phyloP scores from a whole-genome alignment of 2,113 vertebrate species.

The Sphaerodactylus townsendi region DNA sequence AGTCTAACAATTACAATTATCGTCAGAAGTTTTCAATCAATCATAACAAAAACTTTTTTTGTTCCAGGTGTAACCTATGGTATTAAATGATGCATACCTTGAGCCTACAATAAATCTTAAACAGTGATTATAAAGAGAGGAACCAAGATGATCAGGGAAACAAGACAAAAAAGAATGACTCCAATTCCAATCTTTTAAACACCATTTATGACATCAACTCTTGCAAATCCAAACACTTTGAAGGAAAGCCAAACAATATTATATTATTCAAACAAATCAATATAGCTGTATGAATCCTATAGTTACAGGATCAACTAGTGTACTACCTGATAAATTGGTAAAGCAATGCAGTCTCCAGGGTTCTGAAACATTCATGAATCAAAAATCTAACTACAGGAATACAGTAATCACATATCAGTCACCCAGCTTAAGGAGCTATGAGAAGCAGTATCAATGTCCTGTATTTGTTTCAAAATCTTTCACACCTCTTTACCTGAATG shows the following conservation, averaged over 20 bases:
- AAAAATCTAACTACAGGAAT: neutral
- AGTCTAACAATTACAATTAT: neutral
- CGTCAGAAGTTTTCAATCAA: neutral
- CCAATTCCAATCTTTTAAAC: neutral
- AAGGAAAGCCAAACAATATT: neutral
- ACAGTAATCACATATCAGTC: neutral
- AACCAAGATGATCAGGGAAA: neutral
- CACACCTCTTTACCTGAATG: no score
- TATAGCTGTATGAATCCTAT: neutral
- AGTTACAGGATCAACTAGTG: neutral
- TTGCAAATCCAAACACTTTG: neutral
- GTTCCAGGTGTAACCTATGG: neutral
- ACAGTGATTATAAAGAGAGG: neutral
- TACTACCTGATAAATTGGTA: neutral
- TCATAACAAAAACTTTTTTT: neutral
- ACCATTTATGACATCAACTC: neutral
- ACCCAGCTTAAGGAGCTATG: neutral
- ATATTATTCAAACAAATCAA: neutral
- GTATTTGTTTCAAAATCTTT: no score
- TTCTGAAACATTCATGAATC: neutral
- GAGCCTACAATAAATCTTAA: neutral
- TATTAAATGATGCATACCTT: neutral
- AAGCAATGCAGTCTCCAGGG: neutral
- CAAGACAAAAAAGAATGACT: neutral
- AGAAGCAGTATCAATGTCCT: no score